Conservation (phyloP, 2,888 invertebrate species). For the Clostera curtula region DNA sequence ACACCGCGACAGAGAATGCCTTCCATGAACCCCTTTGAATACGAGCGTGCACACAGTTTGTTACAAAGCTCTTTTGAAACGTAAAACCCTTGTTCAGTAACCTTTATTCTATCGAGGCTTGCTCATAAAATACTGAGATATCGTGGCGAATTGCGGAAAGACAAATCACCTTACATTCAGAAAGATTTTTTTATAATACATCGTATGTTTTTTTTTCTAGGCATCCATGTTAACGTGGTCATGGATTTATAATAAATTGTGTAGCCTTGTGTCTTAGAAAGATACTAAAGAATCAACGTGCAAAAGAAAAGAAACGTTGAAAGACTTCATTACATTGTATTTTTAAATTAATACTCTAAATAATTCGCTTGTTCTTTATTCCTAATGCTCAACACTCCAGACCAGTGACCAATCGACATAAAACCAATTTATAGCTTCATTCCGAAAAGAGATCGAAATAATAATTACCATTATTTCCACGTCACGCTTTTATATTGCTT, state of each 20-base stretch:
- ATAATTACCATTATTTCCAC: background rate
- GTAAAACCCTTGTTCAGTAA: slow-evolving; percentile 32
- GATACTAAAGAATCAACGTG: too few species aligned
- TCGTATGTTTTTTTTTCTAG: too few species aligned
- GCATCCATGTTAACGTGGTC: too few species aligned
- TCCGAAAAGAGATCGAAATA: background rate
- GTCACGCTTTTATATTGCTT: background rate
- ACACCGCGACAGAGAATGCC: slow-evolving; percentile 15
- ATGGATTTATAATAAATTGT: too few species aligned
- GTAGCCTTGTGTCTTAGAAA: too few species aligned
- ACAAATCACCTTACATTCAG: too few species aligned
- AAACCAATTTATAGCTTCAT: background rate
- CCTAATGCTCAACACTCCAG: background rate
- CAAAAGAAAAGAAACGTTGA: too few species aligned
- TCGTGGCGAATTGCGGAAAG: slow-evolving; percentile 1
- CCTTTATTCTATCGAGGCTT: slow-evolving; percentile 24
- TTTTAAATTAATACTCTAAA: too few species aligned
- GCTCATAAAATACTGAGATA: slow-evolving; percentile 14
- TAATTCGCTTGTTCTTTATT: background rate
- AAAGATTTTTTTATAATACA: too few species aligned
- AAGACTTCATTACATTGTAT: too few species aligned
- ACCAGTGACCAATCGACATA: background rate
- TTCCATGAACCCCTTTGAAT: slow-evolving; percentile 15
- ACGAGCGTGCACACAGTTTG: slow-evolving; percentile 20
- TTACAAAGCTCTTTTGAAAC: slow-evolving; percentile 37